phyloP scores from a whole-genome alignment of 2,888 invertebrate species.

The Philereme vetulata region DNA sequence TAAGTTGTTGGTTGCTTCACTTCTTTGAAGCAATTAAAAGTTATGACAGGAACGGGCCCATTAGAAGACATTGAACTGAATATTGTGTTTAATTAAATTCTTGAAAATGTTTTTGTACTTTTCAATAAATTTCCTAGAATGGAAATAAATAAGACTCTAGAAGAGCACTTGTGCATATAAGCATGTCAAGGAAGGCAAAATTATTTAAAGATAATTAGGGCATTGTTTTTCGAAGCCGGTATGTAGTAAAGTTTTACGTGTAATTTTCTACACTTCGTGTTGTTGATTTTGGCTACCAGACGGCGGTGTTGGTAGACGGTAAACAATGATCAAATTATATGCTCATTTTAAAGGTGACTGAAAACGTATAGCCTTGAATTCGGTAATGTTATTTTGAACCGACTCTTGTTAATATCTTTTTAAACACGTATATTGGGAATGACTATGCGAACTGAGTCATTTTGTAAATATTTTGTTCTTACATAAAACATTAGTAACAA shows the following conservation, averaged over 20 bases:
- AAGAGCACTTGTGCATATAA: conserved; percentile 23
- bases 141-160: too few relatives aligned
- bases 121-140: conserved; percentile 1
- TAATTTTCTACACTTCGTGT: not conserved
- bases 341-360: conserved; percentile 20
- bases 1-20: conserved; percentile 28
- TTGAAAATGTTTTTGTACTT: not conserved
- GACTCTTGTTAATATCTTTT: conserved; percentile 14
- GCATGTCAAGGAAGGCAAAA: not conserved
- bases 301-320: not conserved
- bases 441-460: conserved; percentile 3
- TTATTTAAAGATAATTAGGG: not conserved
- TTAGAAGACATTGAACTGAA: conserved; percentile 19
- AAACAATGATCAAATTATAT: conserved; percentile 1
- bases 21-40: conserved; percentile 48
- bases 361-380: conserved; percentile 26
- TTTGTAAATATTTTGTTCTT: conserved; percentile 6
- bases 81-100: conserved; percentile 14
- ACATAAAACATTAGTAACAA: not conserved
- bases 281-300: not conserved
- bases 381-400: conserved; percentile 19
- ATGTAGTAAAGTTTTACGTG: not conserved
- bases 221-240: not conserved
- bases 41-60: conserved; percentile 29
- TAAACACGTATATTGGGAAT: conserved; percentile 6